Evolutionary conservation across 2,888 invertebrate species (phyloP), one percentile per base, ranked within the genome.

Genomic region (Lasioglossum calceatum): DNA sequence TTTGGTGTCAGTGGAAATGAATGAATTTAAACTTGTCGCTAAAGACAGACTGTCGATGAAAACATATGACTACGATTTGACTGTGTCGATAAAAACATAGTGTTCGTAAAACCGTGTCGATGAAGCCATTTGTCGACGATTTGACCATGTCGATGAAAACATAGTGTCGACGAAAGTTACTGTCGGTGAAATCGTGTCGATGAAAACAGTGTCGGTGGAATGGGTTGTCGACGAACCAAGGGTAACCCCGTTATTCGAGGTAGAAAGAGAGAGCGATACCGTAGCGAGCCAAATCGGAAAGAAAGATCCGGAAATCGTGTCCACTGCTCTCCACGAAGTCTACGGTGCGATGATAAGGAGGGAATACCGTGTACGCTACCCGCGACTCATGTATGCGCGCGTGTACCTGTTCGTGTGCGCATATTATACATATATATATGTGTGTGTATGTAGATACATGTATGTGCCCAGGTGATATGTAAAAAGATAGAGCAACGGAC

Each of bases 401-500:
- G 64, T 82, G 72, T 87, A 32, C 75, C 71, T 78, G 75, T 86
- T 4, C 8, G 27, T 4, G 14, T 61, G 4, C 61, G 7, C 2
- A 50, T 50, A 19, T 19, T 50, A 50, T 7, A 4, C 75, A 74
- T 7, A 4, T 77, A 74, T 84, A 77, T 82, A 47, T 84, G 73
- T 85, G 7, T 19, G 75, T 47, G 58, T 82, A 71, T 86, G 61
- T 64, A 32, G 8, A 23, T n/a, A 61, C 5, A 27, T 27, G 32
- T 36, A 36, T 8, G 83, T 86, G 77, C 80, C 76, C 84, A 86
- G 85, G 77, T 86, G 70, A 90, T 85, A 87, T 88, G 77, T 89
- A 89, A 85, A 42, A 87, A 90, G 86, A 88, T 84, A 92, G 88
- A 92, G 89, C 89, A 87, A 92, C 89, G 91, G 85, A 93, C 91